Conservation (phyloP, 1,140 invertebrate genomes). For the Cydia fagiglandana region DNA sequence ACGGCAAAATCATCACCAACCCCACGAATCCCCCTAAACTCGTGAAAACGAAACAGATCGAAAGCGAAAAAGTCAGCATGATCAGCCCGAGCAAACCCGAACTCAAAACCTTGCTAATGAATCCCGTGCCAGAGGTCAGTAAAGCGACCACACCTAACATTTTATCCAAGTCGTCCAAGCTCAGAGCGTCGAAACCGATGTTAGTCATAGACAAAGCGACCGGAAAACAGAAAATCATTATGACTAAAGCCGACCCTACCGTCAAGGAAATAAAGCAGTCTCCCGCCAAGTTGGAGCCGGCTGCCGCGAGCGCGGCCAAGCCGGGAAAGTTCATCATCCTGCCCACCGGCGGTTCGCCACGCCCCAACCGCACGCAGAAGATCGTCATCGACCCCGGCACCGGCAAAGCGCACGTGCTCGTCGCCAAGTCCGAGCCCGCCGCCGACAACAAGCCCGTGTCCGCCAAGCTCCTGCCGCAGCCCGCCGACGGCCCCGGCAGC, state of each 20-base stretch:
- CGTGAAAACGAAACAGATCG: slow-evolving; percentile 61
- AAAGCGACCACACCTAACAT: slow-evolving; percentile 76
- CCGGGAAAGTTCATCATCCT: slow-evolving; percentile 83
- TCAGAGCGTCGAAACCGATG: slow-evolving; percentile 69
- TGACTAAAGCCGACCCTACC: slow-evolving; percentile 60
- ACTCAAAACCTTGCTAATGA: slow-evolving; percentile 66
- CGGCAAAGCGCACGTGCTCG: slow-evolving; percentile 68
- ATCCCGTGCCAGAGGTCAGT: slow-evolving; percentile 54
- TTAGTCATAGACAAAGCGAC: slow-evolving; percentile 73
- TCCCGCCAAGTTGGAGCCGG: slow-evolving; percentile 50
- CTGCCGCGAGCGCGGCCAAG: slow-evolving; percentile 66
- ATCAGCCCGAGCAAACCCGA: slow-evolving; percentile 57
- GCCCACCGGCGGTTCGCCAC: slow-evolving; percentile 72
- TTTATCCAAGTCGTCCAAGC: slow-evolving; percentile 74
- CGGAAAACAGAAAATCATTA: slow-evolving; percentile 74
- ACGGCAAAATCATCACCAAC: slow-evolving; percentile 73
- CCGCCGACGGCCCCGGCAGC: slow-evolving; percentile 55
- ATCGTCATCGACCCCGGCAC: slow-evolving; percentile 75
- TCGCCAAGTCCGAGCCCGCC: slow-evolving; percentile 53
- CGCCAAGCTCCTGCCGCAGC: slow-evolving; percentile 71
- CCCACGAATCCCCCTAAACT: slow-evolving; percentile 53
- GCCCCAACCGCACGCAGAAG: slow-evolving; percentile 64
- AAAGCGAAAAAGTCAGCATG: slow-evolving; percentile 58
- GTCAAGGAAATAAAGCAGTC: slow-evolving; percentile 64
- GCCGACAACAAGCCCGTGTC: slow-evolving; percentile 72